These are phyloP conservation scores for Beroe forskalii DNA, from an alignment of 37 sponge, comb jelly and placozoan genomes.

Conservation along the genomic window DNA sequence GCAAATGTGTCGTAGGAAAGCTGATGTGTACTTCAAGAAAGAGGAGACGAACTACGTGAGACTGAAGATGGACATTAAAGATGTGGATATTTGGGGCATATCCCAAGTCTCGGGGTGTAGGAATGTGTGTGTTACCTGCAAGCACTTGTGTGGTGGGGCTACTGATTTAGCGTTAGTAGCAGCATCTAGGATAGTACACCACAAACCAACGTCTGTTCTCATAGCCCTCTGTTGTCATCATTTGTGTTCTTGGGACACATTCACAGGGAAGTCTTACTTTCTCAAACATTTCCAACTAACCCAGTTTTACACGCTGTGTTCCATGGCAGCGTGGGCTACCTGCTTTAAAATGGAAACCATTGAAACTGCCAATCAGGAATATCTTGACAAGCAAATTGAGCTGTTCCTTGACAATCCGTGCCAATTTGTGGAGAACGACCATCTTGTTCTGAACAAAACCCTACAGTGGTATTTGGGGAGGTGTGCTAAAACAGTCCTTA, in stretches of 20 bases:
- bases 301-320: slow-evolving; percentile 23
- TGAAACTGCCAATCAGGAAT: background rate
- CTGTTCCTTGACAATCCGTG: background rate
- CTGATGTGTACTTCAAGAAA: slow-evolving; percentile 20
- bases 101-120: background rate
- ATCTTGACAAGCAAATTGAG: background rate
- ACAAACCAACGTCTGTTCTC: background rate
- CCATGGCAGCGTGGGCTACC: slow-evolving; percentile 33
- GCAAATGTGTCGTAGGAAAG: slow-evolving; percentile 37
- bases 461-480: slow-evolving; percentile 14
- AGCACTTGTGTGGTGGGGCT: slow-evolving; percentile 58
- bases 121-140: background rate
- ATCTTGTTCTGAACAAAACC: slow-evolving; percentile 10
- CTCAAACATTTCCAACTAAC: slow-evolving; percentile 2
- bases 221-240: slow-evolving; percentile 60
- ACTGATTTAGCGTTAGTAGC: slow-evolving; percentile 32
- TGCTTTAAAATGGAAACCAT: slow-evolving; percentile 37
- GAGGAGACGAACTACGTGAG: background rate
- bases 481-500: slow-evolving; percentile 36
- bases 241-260: slow-evolving; percentile 33
- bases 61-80: slow-evolving; percentile 60
- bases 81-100: background rate
- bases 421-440: background rate
- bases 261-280: slow-evolving; percentile 8
- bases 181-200: background rate